Base-by-base conservation (phyloP, 2,888 invertebrate species). In the Xanthorhoe spadicearia region DNA sequence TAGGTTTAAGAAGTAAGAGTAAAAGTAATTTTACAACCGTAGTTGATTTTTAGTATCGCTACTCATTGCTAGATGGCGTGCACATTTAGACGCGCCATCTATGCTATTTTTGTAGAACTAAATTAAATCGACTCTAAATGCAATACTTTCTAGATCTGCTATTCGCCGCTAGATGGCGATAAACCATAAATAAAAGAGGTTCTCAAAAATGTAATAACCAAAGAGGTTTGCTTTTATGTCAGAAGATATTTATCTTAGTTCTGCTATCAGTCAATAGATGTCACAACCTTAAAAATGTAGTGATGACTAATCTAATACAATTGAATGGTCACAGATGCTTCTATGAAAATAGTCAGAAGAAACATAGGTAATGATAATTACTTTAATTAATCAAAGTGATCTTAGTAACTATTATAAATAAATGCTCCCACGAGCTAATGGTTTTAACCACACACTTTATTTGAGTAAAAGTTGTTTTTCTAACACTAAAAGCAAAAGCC, bases 161-260 rank as follows among this genome's bases (percentile, higher is more conserved):
- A 72, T 54, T 71, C 10, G 23, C 60, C 66, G 54, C 60, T 61
- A 77, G 78, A 76, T 77, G 75, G 68, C 73, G 54, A 32, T 19
- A 10, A 32, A 0, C 38, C 0, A 3, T 1, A n/a, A 43, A 8
- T 8, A 9, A 17, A 53, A 35, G 23, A 38, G 35, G 35, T 53
- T 54, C 9, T 1, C 9, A 17, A 17, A 1, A 6, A 7, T 32
- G 3, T 4, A 32, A 32, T 32, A 32, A 6, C 13, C 13, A 13
- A 9, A 51, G n/a, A 23, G 9, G 18, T 10, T 9, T n/a, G 23
- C 18, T 10, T 8, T 13, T 8, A 23, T 8, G 5, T 15, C 4
- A 17, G 48, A 17, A 6, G 17, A 17, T 7, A 8, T 7, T 17
- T 7, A 8, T 7, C 7, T 48, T 48, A 51, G 51, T 51, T 51